These are phyloP conservation scores for Lysandra bellargus DNA, from an alignment of 2,888 invertebrate genomes.

Conservation along the genomic window DNA sequence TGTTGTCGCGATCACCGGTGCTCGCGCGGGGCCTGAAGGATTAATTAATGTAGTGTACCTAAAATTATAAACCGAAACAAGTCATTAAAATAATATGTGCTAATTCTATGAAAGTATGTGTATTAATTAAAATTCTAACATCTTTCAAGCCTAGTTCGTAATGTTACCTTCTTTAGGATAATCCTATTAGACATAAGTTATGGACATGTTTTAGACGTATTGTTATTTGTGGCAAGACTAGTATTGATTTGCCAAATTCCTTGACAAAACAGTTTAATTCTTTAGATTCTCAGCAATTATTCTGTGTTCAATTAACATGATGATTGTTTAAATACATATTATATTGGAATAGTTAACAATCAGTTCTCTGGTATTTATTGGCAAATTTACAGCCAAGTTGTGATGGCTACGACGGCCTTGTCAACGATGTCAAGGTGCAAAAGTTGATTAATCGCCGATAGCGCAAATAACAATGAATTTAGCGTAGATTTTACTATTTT, in stretches of 20 bases:
- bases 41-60: not conserved
- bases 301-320: too few species aligned
- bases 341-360: not conserved
- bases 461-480: not conserved
- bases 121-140: not conserved
- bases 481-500: not conserved
- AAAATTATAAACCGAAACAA: not conserved
- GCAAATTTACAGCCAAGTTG: not conserved
- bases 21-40: too few species aligned
- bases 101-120: not conserved
- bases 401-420: constrained; percentile 21
- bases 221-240: too few species aligned
- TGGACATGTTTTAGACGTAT: not conserved
- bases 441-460: constrained; percentile 11
- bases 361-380: not conserved
- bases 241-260: not conserved
- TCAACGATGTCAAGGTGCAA: constrained; percentile 26
- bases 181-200: not conserved
- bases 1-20: too few species aligned
- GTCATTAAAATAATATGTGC: not conserved
- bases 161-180: not conserved
- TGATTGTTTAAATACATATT: not conserved
- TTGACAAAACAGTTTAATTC: not conserved
- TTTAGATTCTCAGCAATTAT: not conserved
- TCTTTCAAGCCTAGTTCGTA: not conserved